Conservation (phyloP, 2,113 vertebrate species). For the Trichechus manatus region DNA sequence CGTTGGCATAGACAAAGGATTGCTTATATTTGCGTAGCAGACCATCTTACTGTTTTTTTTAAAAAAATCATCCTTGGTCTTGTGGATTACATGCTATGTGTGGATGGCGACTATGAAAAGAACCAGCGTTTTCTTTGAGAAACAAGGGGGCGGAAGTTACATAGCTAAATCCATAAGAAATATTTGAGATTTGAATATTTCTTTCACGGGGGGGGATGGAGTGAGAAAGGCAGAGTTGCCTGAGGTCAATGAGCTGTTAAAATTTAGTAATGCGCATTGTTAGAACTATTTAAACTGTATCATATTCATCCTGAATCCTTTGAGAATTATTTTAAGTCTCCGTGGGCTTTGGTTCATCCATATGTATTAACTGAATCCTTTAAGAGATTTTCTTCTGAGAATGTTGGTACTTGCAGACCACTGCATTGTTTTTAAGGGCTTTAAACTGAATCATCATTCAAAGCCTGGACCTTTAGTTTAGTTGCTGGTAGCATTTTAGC, state of each 20-base stretch:
- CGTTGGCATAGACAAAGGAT: neutral
- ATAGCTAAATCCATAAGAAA: conserved; percentile 1
- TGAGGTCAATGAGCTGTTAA: conserved; percentile 39
- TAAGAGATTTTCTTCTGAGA: conserved; percentile 68
- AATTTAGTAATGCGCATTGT: conserved; percentile 19
- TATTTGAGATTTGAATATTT: conserved; percentile 1
- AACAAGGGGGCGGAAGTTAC: neutral
- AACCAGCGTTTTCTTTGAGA: neutral
- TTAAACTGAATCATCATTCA: conserved; percentile 43
- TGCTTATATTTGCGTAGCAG: conserved; percentile 12
- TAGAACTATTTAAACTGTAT: conserved; percentile 30
- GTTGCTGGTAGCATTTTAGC: conserved; percentile 14
- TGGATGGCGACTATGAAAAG: conserved; percentile 15
- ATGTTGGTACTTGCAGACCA: conserved; percentile 48
- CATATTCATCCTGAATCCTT: conserved; percentile 39
- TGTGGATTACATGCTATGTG: neutral
- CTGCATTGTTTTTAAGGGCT: conserved; percentile 52
- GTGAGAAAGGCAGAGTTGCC: neutral
- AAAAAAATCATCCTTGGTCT: conserved; percentile 6
- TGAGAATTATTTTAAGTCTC: conserved; percentile 64
- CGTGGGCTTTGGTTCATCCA: conserved; percentile 59
- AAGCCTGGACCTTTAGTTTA: neutral
- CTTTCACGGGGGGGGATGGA: neutral
- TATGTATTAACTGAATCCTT: conserved; percentile 65
- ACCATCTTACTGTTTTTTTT: conserved; percentile 24